phyloP scores from a whole-genome alignment of 2,113 vertebrate species.

The Cebidichthys violaceus region DNA sequence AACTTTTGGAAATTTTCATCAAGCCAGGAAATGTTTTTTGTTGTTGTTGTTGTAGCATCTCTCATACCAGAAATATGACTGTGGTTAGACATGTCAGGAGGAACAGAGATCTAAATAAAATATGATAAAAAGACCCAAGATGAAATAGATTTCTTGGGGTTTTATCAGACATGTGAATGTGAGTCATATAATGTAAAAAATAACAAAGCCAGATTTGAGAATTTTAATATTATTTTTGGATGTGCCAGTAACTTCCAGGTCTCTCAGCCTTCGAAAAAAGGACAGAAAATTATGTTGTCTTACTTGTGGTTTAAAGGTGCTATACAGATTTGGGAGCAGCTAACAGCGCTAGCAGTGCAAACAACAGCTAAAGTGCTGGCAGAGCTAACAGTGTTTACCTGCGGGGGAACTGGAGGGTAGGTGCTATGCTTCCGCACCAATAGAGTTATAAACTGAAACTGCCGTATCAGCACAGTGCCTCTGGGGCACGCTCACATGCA shows the following conservation, averaged over 20 bases:
- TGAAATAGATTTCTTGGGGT: background rate
- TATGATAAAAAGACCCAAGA: background rate
- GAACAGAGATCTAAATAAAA: background rate
- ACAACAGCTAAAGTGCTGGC: too few species aligned
- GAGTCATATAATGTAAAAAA: background rate
- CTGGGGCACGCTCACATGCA: too few species aligned
- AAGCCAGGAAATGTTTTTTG: background rate
- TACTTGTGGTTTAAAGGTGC: background rate
- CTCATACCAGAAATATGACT: conserved; percentile 1
- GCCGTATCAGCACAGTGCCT: too few species aligned
- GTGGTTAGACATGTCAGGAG: background rate
- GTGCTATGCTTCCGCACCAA: too few species aligned
- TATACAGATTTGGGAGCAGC: background rate
- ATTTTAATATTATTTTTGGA: background rate
- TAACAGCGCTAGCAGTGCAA: too few species aligned
- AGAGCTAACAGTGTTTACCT: too few species aligned
- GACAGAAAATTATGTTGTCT: background rate
- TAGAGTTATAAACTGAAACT: too few species aligned
- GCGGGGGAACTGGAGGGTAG: too few species aligned
- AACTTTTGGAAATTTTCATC: background rate
- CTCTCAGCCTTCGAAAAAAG: background rate
- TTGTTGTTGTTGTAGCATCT: background rate
- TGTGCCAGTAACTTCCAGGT: background rate
- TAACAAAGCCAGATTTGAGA: background rate
- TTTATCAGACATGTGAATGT: background rate